Percentiles rank a stretch among this genome's conserved stretches.
These are phyloP conservation scores for Lissonota sp. DNA, from an alignment of 2,888 invertebrate species.

Conservation along the genomic window DNA sequence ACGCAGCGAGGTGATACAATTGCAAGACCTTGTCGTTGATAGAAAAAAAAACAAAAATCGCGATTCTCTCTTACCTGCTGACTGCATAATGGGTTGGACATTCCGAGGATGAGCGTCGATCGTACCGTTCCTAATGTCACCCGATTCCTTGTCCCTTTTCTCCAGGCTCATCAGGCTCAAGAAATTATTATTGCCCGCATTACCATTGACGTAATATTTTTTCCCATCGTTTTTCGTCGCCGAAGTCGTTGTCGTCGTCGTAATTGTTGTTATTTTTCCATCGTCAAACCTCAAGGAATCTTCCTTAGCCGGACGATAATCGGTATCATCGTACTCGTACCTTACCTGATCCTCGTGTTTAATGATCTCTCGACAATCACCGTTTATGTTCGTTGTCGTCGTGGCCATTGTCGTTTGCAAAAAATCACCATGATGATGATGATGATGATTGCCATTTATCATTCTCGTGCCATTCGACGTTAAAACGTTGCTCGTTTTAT, in stretches of 20 bases:
- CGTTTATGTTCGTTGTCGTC: slow-evolving; percentile 34
- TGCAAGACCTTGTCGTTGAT: too few relatives aligned
- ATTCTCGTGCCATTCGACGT: not conserved
- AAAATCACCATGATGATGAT: not conserved
- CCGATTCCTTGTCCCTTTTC: slow-evolving; percentile 45
- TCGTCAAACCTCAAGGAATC: slow-evolving; percentile 26
- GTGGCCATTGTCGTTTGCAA: slow-evolving; percentile 35
- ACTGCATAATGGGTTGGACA: slow-evolving; percentile 28
- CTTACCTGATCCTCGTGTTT: slow-evolving; percentile 63
- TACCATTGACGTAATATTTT: too few relatives aligned
- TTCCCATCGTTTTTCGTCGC: slow-evolving; percentile 27
- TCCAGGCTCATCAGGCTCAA: slow-evolving; percentile 39
- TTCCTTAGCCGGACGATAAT: slow-evolving; percentile 45
- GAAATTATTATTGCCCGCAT: not conserved
- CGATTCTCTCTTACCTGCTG: slow-evolving; percentile 56
- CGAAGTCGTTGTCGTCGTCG: slow-evolving; percentile 12
- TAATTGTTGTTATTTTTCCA: slow-evolving; percentile 20
- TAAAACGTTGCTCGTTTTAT: slow-evolving; percentile 1
- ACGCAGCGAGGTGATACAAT: too few relatives aligned
- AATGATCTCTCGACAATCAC: slow-evolving; percentile 20
- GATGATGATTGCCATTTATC: not conserved
- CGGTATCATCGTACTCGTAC: slow-evolving; percentile 53
- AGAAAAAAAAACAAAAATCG: slow-evolving; percentile 11
- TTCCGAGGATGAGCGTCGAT: slow-evolving; percentile 56
- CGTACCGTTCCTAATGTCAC: slow-evolving; percentile 69